Evolutionary conservation across 2,797 vertebrate species (phyloP).

Genomic region (Micrastur ruficollis): DNA sequence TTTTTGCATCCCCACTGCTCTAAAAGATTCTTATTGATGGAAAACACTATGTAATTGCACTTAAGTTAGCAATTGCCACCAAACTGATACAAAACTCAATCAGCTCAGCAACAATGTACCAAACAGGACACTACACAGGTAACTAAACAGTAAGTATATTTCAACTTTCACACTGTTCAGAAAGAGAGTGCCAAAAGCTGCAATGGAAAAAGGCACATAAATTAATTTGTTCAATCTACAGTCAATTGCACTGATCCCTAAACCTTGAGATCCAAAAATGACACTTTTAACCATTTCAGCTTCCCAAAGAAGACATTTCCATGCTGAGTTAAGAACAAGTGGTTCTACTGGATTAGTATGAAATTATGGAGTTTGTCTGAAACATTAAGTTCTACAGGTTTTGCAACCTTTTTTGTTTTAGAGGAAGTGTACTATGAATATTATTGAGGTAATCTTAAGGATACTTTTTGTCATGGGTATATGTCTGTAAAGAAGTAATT

Average conservation of each 20-base stretch:
- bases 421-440: neutral
- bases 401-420: neutral
- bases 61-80: neutral
- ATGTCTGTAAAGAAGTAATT: neutral
- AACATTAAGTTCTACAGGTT: neutral
- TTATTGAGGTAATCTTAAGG: neutral
- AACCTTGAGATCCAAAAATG: neutral
- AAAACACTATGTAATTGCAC: neutral
- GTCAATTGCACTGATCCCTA: neutral
- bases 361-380: neutral
- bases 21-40: neutral
- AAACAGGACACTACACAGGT: neutral
- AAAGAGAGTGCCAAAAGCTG: neutral
- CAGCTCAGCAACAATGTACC: neutral
- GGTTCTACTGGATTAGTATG: neutral
- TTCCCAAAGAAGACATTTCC: neutral
- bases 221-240: neutral
- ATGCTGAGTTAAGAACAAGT: neutral
- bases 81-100: neutral
- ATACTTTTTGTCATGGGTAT: neutral
- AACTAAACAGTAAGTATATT: neutral
- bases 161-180: neutral
- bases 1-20: neutral
- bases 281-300: neutral
- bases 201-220: neutral